These are phyloP conservation scores for Melitaea athalia DNA, from an alignment of 2,888 invertebrate species.

Conservation along the genomic window DNA sequence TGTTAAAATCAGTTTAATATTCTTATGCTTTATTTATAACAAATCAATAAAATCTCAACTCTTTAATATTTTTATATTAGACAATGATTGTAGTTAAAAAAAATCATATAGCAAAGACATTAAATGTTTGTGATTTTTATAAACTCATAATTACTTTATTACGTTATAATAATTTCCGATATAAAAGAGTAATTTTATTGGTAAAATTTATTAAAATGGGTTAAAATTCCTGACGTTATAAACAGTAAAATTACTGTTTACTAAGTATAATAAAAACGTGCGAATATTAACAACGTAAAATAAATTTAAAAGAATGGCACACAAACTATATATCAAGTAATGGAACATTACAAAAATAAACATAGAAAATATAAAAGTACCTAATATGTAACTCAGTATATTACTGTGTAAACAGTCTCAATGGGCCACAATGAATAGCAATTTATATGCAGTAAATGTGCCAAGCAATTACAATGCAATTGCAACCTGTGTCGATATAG, in stretches of 20 bases:
- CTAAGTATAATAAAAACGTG: not conserved
- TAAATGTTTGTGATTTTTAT: not conserved
- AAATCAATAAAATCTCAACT: no score
- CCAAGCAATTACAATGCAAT: conserved; percentile 75
- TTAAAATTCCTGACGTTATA: not conserved
- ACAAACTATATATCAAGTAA: no score
- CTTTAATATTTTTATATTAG: not conserved
- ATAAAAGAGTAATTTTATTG: not conserved
- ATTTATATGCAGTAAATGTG: conserved; percentile 77
- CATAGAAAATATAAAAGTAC: not conserved
- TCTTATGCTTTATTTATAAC: no score
- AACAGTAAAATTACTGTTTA: not conserved
- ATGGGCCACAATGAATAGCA: conserved; percentile 75
- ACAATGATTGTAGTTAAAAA: not conserved
- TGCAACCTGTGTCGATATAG: conserved; percentile 14
- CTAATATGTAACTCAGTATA: conserved; percentile 5
- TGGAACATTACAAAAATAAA: not conserved
- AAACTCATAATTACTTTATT: not conserved
- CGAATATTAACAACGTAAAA: not conserved
- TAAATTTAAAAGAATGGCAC: not conserved
- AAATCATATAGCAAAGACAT: no score
- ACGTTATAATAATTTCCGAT: not conserved
- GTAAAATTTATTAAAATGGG: not conserved
- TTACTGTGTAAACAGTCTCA: conserved; percentile 45
- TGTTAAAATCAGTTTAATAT: no score